A percentile compares a stretch with the other conserved stretches of the same genome.
Evolutionary conservation across 2,113 vertebrate genomes (phyloP).

Genomic region (Engraulis encrasicolus): DNA sequence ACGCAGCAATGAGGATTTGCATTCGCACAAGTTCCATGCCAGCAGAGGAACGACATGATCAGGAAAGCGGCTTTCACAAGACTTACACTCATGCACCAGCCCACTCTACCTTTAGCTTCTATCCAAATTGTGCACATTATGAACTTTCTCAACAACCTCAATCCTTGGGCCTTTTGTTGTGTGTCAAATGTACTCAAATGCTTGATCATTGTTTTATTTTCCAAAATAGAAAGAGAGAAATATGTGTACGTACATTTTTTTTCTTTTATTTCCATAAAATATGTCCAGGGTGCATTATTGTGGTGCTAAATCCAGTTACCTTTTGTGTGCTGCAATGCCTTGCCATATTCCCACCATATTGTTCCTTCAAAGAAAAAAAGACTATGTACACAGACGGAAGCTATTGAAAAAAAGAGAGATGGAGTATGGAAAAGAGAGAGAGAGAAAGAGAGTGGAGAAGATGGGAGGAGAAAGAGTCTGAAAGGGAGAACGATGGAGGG

Average conservation of each 20-base stretch:
- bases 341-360: constrained; percentile 72
- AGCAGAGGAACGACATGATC: constrained; percentile 29
- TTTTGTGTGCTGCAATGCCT: constrained; percentile 61
- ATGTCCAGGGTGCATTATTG: constrained; percentile 22
- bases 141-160: constrained; percentile 28
- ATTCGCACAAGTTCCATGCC: constrained; percentile 12
- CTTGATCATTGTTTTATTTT: neutral
- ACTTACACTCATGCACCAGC: constrained; percentile 45
- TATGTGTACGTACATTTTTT: neutral
- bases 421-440: constrained; percentile 41
- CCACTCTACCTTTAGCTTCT: constrained; percentile 25
- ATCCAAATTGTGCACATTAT: constrained; percentile 40
- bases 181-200: neutral
- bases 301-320: constrained; percentile 53
- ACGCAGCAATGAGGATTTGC: constrained; percentile 19
- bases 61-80: constrained; percentile 42
- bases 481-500: constrained; percentile 47
- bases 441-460: neutral
- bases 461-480: constrained; percentile 29
- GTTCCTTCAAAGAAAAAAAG: constrained; percentile 65
- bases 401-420: constrained; percentile 58
- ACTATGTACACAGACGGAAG: constrained; percentile 61
- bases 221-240: neutral
- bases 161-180: neutral
- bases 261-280: neutral